These are phyloP conservation scores for Ceratothoa steindachneri DNA, from an alignment of 2,888 invertebrate species.

Conservation along the genomic window DNA sequence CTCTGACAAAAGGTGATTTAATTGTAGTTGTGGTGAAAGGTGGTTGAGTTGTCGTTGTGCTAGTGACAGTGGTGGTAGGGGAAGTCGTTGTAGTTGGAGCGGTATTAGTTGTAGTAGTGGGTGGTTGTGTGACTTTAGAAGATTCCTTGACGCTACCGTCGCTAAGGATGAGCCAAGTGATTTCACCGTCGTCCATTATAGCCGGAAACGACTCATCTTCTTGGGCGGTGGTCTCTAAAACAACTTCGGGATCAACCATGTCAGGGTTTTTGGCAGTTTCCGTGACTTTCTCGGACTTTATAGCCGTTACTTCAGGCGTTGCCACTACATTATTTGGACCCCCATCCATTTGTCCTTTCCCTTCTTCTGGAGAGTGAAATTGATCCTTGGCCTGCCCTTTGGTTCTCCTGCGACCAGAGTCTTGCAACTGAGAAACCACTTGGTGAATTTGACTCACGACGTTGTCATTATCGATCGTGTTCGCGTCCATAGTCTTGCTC, in stretches of 20 bases:
- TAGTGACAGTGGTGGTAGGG: neutral
- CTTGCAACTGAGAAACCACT: neutral
- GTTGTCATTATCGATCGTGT: neutral
- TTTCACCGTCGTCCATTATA: neutral
- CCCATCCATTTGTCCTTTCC: neutral
- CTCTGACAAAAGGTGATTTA: neutral
- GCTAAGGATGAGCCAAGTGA: neutral
- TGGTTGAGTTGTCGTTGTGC: neutral
- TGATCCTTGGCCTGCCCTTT: neutral
- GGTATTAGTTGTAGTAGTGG: neutral
- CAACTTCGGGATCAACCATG: neutral
- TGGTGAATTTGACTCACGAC: neutral
- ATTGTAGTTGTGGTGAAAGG: neutral
- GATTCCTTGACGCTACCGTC: conserved; percentile 1
- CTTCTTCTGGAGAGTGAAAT: neutral
- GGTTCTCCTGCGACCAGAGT: no score
- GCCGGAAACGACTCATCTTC: no score
- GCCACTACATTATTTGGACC: no score
- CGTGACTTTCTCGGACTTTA: no score
- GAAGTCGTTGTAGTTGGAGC: neutral
- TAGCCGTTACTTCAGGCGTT: no score
- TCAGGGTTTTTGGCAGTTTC: neutral
- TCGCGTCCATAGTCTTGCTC: neutral
- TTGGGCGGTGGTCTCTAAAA: no score
- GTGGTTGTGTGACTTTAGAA: neutral